phyloP scores from a whole-genome alignment of 2,113 vertebrate species.

The Cyprinodon tularosa region DNA sequence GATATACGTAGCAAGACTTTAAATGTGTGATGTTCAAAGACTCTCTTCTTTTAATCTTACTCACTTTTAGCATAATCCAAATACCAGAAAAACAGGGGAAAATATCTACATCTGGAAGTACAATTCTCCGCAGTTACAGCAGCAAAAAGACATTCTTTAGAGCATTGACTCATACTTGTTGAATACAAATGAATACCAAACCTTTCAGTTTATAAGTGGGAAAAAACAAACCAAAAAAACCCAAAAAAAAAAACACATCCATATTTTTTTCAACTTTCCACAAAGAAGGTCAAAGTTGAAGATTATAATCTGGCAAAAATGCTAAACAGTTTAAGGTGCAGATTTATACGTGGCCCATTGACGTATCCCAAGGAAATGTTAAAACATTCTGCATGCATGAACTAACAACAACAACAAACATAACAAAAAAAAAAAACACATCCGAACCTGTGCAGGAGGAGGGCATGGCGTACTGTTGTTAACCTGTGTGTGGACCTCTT shows the following conservation, averaged over 20 bases:
- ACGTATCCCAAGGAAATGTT: background rate
- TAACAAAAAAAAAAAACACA: background rate
- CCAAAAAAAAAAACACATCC: too few relatives aligned
- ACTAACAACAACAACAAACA: background rate
- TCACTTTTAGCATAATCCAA: background rate
- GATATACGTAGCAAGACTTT: background rate
- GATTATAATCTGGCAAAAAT: too few relatives aligned
- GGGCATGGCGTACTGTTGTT: conserved; percentile 72
- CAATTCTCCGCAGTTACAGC: too few relatives aligned
- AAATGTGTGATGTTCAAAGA: background rate
- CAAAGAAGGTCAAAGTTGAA: too few relatives aligned
- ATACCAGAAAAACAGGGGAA: background rate
- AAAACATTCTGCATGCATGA: background rate
- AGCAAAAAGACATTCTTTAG: background rate
- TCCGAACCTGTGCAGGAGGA: conserved; percentile 72
- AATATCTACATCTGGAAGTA: background rate
- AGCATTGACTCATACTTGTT: too few relatives aligned
- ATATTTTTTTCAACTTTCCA: too few relatives aligned
- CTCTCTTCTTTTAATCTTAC: background rate
- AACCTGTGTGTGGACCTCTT: conserved; percentile 71
- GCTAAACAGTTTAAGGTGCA: too few relatives aligned
- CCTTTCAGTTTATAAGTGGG: background rate
- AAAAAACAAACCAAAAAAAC: too few relatives aligned
- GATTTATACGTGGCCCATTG: too few relatives aligned
- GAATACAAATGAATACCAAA: background rate